These are phyloP conservation scores for Procavia capensis DNA, from an alignment of 2,113 vertebrate species.

Conservation along the genomic window DNA sequence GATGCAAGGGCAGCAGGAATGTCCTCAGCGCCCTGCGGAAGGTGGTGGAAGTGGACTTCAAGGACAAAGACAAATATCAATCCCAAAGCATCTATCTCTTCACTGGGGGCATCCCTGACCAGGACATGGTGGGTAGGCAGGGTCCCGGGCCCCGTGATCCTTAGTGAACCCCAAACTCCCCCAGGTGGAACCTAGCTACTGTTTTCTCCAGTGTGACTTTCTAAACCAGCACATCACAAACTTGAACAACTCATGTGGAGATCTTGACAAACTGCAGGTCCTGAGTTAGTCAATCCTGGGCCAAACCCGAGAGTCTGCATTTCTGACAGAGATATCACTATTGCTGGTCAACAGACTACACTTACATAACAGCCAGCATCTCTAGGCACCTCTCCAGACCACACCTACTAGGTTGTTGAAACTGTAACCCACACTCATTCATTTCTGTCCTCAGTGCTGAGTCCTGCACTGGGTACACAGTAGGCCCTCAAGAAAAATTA, in stretches of 20 bases:
- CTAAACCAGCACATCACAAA: not conserved
- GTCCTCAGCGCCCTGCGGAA: slow-evolving; percentile 87
- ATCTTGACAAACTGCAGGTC: not conserved
- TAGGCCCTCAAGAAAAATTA: not conserved
- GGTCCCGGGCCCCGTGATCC: fast-evolving
- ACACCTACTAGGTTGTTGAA: not conserved
- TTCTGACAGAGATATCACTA: not conserved
- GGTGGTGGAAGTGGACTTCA: slow-evolving; percentile 87
- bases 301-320: not conserved
- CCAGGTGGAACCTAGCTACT: fast-evolving
- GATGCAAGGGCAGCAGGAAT: slow-evolving; percentile 88
- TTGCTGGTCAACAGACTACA: not conserved
- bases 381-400: fast-evolving
- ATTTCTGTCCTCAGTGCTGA: not conserved
- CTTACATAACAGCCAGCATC: not conserved
- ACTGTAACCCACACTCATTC: not conserved
- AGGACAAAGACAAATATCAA: slow-evolving; percentile 81
- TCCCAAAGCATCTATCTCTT: slow-evolving; percentile 90
- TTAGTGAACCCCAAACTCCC: fast-evolving
- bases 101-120: slow-evolving; percentile 90
- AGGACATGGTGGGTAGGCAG: slow-evolving; percentile 86
- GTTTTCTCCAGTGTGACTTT: not conserved
- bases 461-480: not conserved
- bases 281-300: not conserved
- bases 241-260: not conserved